Evolutionary conservation across 2,888 invertebrate genomes (phyloP), one percentile per base, ranked within the genome.

Genomic region (Heliothis peltigera): DNA sequence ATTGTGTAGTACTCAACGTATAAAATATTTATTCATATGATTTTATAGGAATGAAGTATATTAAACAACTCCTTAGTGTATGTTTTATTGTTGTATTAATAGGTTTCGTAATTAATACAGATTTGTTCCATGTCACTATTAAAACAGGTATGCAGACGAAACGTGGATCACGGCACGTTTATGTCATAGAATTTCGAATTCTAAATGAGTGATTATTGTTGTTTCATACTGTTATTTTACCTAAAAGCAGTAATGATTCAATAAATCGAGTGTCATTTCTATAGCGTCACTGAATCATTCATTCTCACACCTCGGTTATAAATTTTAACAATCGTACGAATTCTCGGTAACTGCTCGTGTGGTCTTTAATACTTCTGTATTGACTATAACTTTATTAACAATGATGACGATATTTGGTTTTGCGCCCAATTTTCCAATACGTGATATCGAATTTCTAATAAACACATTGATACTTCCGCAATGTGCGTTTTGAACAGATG

Each of bases 1-100:
- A 61, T 49, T 52, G 64, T 42, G 42, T 42, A 39, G 12, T 57
- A 68, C 52, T 46, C 43, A 1, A 64, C 7, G n/a, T 35, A 53
- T 22, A 57, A 1, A 58, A 65, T 76, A 79, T 66, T 68, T 72
- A 69, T 77, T 69, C 59, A 64, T 12, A 61, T 61, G 43, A 59
- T 60, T 64, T 21, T 62, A 64, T 48, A 55, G 42, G 43, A 57
- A 58, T 61, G 47, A 58, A 63, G 57, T 64, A 63, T 53, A 59
- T 65, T 64, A 59, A 64, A 54, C 54, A 56, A 55, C 54, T 65
- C 46, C 15, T 66, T 67, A 60, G 32, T 47, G 28, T 48, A 47
- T 17, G 25, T 56, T 69, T 64, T 69, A 76, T 43, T 58, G 35
- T 25, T 62, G 35, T 58, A 64, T 69, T 67, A 25, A 62, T 48